Base-by-base conservation (phyloP, 2,888 invertebrate genomes). In the Tetragonula carbonaria region DNA sequence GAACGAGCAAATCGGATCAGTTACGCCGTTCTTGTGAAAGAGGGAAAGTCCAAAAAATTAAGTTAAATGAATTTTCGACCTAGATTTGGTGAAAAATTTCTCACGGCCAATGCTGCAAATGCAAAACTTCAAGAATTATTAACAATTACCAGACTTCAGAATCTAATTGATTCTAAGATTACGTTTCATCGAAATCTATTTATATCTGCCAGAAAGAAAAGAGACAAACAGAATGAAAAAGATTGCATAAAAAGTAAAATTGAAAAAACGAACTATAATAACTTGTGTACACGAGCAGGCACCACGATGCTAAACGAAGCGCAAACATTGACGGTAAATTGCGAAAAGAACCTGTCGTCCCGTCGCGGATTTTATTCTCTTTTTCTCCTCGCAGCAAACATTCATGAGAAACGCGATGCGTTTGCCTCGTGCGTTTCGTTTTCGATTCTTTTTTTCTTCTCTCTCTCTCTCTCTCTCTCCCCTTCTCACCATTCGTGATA, bases 401-500 rank as follows among this genome's bases (percentile, higher is more conserved):
- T 71, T 38, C 38, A n/a, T 3, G 33, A 57, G 53, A 14, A 14
- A 23, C 21, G 2, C 14, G 2, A 14, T 23, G 23, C 3, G 33
- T 33, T 59, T 28, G 18, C 21, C 13, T 50, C 67, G 14, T 23
- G 4, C 13, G 28, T 18, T 28, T 55, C n/a, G 14, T 33, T 65
- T 11, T 74, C 62, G 38, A 72, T 63, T 63, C 59, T 45, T 45
- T 11, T 45, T 8, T 6, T 38, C 38, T 38, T 38, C 38, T 38
- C 38, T 38, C 38, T 38, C 38, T 38, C 38, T 38, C 33, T 38
- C 33, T 38, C 6, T 38, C 38, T 38, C 38, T 8, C 38, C 11
- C 45, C 1, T 1, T 45, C 59, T 53, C 66, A 66, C 59, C 66
- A 59, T 45, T 53, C 57, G 21, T 80, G 80, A 80, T 81, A 72